phyloP scores from a whole-genome alignment of 2,113 vertebrate species.

The Phaetusa simplex region DNA sequence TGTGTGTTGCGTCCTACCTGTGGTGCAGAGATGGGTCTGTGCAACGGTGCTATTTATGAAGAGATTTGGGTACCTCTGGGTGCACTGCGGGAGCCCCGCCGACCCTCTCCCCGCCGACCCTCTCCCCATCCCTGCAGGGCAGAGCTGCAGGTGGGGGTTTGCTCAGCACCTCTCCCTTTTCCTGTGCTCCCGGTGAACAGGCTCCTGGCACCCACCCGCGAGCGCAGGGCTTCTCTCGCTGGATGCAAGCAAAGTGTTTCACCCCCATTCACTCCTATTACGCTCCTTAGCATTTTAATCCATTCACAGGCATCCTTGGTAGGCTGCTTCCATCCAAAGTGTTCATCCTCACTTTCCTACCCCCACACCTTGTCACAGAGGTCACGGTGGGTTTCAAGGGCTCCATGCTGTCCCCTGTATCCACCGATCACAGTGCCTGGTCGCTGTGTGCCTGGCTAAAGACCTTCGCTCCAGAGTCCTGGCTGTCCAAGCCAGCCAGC shows the following conservation, averaged over 20 bases:
- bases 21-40: background rate
- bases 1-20: accelerated
- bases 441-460: accelerated
- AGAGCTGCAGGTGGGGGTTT: background rate
- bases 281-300: background rate
- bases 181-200: background rate
- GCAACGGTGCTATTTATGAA: background rate
- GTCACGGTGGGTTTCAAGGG: background rate
- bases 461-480: background rate
- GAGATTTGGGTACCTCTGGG: accelerated
- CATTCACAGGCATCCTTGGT: background rate
- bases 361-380: background rate
- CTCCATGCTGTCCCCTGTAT: background rate
- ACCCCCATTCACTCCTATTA: background rate
- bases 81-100: background rate
- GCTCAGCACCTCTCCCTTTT: background rate
- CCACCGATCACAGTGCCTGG: background rate
- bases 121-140: background rate
- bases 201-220: accelerated
- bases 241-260: background rate
- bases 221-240: background rate
- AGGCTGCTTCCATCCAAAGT: background rate
- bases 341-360: background rate
- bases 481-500: background rate
- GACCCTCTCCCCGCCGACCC: no score